phyloP scores from a whole-genome alignment of 2,113 vertebrate species.

The Syngnathus scovelli region DNA sequence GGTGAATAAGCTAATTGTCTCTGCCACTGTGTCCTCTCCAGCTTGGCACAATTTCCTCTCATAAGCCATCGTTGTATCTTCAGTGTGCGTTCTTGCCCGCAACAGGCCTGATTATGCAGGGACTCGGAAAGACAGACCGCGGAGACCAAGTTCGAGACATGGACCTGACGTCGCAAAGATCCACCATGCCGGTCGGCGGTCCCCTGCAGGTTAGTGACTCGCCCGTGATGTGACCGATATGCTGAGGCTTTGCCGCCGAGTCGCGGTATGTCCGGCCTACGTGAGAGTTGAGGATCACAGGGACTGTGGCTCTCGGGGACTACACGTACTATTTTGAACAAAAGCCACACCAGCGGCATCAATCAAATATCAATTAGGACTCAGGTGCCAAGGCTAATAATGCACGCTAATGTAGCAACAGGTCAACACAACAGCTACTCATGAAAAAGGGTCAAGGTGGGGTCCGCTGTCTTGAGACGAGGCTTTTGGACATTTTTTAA shows the following conservation, averaged over 20 bases:
- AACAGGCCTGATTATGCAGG: constrained; percentile 52
- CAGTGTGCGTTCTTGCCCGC: neutral
- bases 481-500: neutral
- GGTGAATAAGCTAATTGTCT: constrained; percentile 58
- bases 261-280: constrained; percentile 51
- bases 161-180: constrained; percentile 65
- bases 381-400: constrained; percentile 44
- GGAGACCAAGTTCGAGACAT: constrained; percentile 62
- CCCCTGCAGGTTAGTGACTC: constrained; percentile 59
- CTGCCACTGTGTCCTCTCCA: constrained; percentile 35
- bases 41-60: constrained; percentile 40
- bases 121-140: constrained; percentile 61
- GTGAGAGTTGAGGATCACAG: constrained; percentile 56
- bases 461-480: neutral
- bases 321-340: constrained; percentile 30
- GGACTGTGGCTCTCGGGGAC: constrained; percentile 21
- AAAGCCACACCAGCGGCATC: constrained; percentile 36
- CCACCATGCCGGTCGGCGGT: constrained; percentile 65
- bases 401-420: constrained; percentile 24
- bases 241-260: constrained; percentile 32
- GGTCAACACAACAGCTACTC: constrained; percentile 41
- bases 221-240: neutral
- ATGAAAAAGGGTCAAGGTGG: constrained; percentile 15
- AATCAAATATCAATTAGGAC: constrained; percentile 66
- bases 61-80: neutral